phyloP scores from a whole-genome alignment of 1,140 invertebrate genomes.

The Zaprionus lachaisei region DNA sequence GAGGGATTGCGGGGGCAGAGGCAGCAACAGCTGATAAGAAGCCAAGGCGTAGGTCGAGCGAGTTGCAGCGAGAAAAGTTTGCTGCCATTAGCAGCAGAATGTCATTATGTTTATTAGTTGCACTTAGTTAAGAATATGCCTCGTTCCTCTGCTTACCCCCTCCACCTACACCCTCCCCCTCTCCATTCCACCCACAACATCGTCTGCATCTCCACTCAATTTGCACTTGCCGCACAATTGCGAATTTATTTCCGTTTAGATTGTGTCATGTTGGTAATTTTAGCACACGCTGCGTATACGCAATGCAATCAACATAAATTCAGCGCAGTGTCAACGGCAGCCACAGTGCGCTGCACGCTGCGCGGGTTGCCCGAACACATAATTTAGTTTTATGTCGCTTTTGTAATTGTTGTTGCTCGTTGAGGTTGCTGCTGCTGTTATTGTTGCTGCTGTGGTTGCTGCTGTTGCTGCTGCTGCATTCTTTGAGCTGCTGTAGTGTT shows the following conservation, averaged over 20 bases:
- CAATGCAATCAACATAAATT: slow-evolving; percentile 51
- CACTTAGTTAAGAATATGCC: slow-evolving; percentile 56
- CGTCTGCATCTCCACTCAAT: slow-evolving; percentile 11
- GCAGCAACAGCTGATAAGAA: slow-evolving; percentile 60
- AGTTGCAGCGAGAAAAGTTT: slow-evolving; percentile 47
- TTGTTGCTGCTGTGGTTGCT: not conserved
- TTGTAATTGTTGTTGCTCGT: slow-evolving; percentile 7
- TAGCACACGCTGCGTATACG: slow-evolving; percentile 71
- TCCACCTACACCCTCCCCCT: not conserved
- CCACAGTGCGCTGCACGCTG: slow-evolving; percentile 11
- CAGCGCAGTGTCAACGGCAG: slow-evolving; percentile 34
- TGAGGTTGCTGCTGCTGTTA: slow-evolving; percentile 1
- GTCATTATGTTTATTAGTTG: slow-evolving; percentile 72
- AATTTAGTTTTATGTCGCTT: slow-evolving; percentile 31
- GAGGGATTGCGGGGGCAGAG: not conserved
- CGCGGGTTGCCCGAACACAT: slow-evolving; percentile 19
- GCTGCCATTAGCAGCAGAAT: slow-evolving; percentile 58
- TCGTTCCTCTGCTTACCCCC: not conserved
- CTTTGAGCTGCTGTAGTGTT: slow-evolving; percentile 2
- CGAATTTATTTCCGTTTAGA: slow-evolving; percentile 81
- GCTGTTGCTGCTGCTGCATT: not conserved
- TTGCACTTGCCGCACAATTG: slow-evolving; percentile 61
- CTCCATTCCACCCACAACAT: not conserved
- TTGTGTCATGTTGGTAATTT: slow-evolving; percentile 79
- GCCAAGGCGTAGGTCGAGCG: slow-evolving; percentile 25